Conservation (phyloP, 2,888 invertebrate genomes). For the Drosophila macrospina region DNA sequence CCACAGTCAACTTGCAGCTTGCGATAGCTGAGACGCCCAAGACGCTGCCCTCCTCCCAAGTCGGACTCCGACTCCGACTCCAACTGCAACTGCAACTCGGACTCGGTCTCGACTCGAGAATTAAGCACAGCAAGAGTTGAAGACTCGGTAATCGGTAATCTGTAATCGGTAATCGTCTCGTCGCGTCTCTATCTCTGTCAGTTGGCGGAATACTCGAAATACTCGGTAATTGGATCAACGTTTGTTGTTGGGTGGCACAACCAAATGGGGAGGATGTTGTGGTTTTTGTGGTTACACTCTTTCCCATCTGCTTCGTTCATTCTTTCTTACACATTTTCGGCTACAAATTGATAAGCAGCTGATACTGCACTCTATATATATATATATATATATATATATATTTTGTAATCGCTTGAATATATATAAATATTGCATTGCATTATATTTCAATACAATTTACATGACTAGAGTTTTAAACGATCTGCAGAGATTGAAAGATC, state of each 20-base stretch:
- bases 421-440: no score
- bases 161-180: slow-evolving; percentile 9
- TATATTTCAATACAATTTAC: no score
- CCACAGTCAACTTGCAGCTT: slow-evolving; percentile 58
- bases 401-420: no score
- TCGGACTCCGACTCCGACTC: background rate
- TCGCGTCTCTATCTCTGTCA: slow-evolving; percentile 44
- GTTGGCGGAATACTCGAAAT: slow-evolving; percentile 34
- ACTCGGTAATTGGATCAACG: slow-evolving; percentile 55
- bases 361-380: background rate
- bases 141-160: slow-evolving; percentile 24
- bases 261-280: slow-evolving; percentile 64
- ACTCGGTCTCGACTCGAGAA: slow-evolving; percentile 9
- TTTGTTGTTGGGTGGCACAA: slow-evolving; percentile 20
- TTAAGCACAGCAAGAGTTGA: background rate
- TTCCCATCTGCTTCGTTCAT: background rate
- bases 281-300: slow-evolving; percentile 66
- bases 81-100: no score
- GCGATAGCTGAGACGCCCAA: slow-evolving; percentile 46
- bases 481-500: no score
- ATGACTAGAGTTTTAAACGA: no score
- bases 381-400: background rate
- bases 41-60: slow-evolving; percentile 25
- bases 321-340: slow-evolving; percentile 1
- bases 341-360: slow-evolving; percentile 29